Evolutionary conservation across 2,888 invertebrate species (phyloP).

Genomic region (Heliconius charithonia): DNA sequence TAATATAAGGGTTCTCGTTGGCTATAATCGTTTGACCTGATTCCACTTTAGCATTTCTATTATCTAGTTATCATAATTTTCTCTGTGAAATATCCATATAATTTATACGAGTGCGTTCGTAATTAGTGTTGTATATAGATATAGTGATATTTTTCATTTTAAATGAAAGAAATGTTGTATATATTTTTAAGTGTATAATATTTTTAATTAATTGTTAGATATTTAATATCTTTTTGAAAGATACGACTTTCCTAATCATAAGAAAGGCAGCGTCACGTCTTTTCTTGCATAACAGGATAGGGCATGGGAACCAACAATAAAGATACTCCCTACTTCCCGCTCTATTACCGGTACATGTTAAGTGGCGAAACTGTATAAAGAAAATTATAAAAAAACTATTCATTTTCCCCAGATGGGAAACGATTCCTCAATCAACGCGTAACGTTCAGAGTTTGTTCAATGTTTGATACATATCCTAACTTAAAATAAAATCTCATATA

Average conservation of each 20-base stretch:
- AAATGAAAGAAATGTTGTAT: background rate
- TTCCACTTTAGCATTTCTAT: background rate
- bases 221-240: background rate
- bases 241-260: no score
- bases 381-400: background rate
- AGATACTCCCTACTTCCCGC: no score
- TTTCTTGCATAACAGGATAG: no score
- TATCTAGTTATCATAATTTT: slow-evolving; percentile 1
- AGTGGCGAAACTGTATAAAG: background rate
- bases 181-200: background rate
- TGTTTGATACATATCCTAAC: background rate
- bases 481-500: background rate
- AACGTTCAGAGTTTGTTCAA: background rate
- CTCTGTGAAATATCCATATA: background rate
- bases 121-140: background rate
- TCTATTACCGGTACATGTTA: background rate
- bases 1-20: background rate
- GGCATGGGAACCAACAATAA: no score
- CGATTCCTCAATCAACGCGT: background rate
- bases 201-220: background rate
- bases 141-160: background rate
- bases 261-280: background rate
- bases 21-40: slow-evolving; percentile 5
- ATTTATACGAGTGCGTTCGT: background rate
- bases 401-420: background rate